Evolutionary conservation across 1,140 invertebrate genomes (phyloP), one percentile per base, ranked within the genome.

Genomic region (Trichonephila clavipes): DNA sequence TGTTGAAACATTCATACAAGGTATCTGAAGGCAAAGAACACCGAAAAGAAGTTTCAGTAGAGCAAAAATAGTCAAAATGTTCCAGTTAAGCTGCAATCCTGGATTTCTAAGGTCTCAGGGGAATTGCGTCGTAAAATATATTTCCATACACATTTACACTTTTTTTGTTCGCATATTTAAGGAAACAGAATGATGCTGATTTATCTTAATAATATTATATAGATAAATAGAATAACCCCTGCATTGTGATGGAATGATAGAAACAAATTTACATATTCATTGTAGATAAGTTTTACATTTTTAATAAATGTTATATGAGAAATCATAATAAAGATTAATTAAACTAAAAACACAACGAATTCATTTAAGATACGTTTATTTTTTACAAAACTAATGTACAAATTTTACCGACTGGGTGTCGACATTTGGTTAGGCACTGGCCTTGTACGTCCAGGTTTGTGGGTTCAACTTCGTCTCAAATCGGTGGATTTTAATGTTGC

Each of bases 1-100:
- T 77, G 34, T 77, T 77, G 72, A 77, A 77, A 77, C 28, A 77
- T 77, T 77, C 72, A 77, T 77, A 34, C 72, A 40, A 77, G 28
- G 28, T 40, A 77, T 34, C 28, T 5, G 28, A 40, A 40, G 16
- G 72, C 4, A 77, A 77, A 77, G 4, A 7, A 77, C 14, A 40
- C 24, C 1, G 18, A 16, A 14, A 12, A 77, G 7, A 77, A 16
- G 16, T 28, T 40, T 77, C 34, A 34, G 28, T 34, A 19, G 12
- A 77, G 6, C 14, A 40, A 34, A 77, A 34, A 16, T 8, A 34
- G 16, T 19, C 34, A 34, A 77, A 77, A 77, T 40, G 34, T 77
- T 34, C 72, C 4, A 14, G 4, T 19, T 0, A 34, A 40, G 16
- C 14, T 40, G 72, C 28, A 16, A 77, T 77, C 18, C 28, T 6